Evolutionary conservation across 1,140 invertebrate genomes (phyloP).

Genomic region (Pseudomyrmex sp.): DNA sequence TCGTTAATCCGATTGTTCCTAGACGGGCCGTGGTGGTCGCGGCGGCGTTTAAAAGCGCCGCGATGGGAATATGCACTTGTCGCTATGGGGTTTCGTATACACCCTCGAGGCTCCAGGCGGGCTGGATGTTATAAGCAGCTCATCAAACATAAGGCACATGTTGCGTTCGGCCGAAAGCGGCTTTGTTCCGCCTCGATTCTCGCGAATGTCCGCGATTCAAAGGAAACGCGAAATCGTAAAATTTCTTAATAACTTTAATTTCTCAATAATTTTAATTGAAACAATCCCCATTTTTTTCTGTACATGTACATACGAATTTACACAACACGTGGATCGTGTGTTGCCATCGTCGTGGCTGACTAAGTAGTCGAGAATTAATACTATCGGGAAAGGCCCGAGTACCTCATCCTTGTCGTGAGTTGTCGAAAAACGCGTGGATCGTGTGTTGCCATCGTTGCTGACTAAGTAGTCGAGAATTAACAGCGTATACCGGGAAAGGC

Average conservation of each 20-base stretch:
- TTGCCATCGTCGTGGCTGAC: too few relatives aligned
- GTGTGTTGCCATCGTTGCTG: neutral
- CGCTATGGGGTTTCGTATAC: slow-evolving; percentile 53
- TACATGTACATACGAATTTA: too few relatives aligned
- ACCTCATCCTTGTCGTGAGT: too few relatives aligned
- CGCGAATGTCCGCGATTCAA: neutral
- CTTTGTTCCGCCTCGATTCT: neutral
- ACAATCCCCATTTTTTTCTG: too few relatives aligned
- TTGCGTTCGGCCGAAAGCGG: neutral
- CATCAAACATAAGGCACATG: slow-evolving; percentile 14
- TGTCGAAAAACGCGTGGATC: neutral
- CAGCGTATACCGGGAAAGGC: neutral
- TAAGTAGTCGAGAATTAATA: too few relatives aligned
- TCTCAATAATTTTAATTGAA: too few relatives aligned
- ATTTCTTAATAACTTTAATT: neutral
- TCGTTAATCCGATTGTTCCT: slow-evolving; percentile 81
- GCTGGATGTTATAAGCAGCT: slow-evolving; percentile 16
- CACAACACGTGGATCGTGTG: too few relatives aligned
- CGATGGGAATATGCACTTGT: slow-evolving; percentile 79
- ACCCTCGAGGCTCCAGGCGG: neutral
- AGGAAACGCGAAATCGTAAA: neutral
- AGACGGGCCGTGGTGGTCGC: slow-evolving; percentile 51
- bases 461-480: slow-evolving; percentile 4
- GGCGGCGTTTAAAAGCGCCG: slow-evolving; percentile 59
- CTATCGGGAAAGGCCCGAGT: too few relatives aligned